Evolutionary conservation across 2,797 vertebrate genomes (phyloP).

Genomic region (Tachyglossus aculeatus): DNA sequence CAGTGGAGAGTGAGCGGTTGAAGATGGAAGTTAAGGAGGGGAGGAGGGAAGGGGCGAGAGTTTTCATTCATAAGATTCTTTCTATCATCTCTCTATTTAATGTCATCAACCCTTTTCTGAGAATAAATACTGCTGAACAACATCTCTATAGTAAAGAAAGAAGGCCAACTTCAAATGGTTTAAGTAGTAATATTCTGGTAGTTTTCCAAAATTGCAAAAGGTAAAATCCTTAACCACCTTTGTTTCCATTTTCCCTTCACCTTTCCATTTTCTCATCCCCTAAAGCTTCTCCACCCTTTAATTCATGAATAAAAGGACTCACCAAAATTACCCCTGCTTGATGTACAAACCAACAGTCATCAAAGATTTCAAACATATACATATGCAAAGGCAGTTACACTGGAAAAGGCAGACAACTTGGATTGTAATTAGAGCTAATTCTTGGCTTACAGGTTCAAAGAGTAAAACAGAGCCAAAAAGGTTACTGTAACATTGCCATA

Average conservation of each 20-base stretch:
- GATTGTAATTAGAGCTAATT: conserved; percentile 18
- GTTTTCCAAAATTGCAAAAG: neutral
- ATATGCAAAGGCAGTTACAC: neutral
- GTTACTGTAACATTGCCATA: neutral
- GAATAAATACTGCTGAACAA: neutral
- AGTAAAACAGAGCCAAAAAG: conserved; percentile 6
- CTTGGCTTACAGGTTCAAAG: neutral
- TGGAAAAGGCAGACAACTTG: neutral
- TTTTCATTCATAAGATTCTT: conserved; percentile 1
- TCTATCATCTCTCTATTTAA: conserved; percentile 1
- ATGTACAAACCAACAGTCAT: neutral
- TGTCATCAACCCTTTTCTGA: conserved; percentile 2
- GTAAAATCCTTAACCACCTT: neutral
- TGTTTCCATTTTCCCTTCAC: too few species aligned
- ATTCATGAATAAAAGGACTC: neutral
- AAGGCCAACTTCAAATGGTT: neutral
- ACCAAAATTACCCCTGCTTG: neutral
- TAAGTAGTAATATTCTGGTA: neutral
- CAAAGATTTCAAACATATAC: neutral
- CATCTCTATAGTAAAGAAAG: neutral
- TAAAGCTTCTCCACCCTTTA: neutral
- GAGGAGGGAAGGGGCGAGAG: too few species aligned
- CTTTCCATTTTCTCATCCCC: neutral
- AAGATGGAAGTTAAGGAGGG: too few species aligned
- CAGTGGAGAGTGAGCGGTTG: too few species aligned